phyloP scores from a whole-genome alignment of 2,797 vertebrate genomes.

The Poliocrania exsul region DNA sequence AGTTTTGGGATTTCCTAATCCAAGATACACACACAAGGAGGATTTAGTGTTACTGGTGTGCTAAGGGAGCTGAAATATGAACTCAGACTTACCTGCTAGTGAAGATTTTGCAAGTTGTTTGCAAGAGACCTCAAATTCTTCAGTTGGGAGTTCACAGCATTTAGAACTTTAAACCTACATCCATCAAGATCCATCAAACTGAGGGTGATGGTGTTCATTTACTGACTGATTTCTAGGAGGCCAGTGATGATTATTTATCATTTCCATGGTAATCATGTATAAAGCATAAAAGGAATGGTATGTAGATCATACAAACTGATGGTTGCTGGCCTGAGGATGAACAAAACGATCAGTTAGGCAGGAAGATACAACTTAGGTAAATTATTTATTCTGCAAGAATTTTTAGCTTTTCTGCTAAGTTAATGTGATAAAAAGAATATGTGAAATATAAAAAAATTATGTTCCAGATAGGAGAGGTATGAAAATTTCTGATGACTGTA shows the following conservation, averaged over 20 bases:
- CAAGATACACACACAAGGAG: background rate
- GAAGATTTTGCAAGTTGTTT: too few relatives aligned
- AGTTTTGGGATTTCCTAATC: background rate
- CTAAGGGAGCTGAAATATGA: too few relatives aligned
- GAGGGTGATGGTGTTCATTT: background rate
- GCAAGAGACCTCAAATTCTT: too few relatives aligned
- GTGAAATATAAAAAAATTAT: background rate
- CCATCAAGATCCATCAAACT: background rate
- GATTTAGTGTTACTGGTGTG: background rate
- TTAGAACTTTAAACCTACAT: background rate
- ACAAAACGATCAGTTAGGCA: background rate
- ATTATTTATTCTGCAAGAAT: background rate
- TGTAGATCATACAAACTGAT: background rate
- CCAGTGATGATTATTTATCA: background rate
- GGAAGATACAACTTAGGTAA: background rate
- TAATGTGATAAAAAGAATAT: background rate
- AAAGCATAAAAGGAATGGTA: background rate
- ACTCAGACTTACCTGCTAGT: too few relatives aligned
- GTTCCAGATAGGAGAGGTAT: background rate
- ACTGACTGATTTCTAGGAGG: background rate
- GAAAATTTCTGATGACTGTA: background rate
- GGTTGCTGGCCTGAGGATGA: background rate
- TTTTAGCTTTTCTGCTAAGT: background rate
- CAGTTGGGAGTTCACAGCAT: background rate
- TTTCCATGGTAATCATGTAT: background rate